Evolutionary conservation across 2,888 invertebrate species (phyloP).

Genomic region (Furcula furcula): DNA sequence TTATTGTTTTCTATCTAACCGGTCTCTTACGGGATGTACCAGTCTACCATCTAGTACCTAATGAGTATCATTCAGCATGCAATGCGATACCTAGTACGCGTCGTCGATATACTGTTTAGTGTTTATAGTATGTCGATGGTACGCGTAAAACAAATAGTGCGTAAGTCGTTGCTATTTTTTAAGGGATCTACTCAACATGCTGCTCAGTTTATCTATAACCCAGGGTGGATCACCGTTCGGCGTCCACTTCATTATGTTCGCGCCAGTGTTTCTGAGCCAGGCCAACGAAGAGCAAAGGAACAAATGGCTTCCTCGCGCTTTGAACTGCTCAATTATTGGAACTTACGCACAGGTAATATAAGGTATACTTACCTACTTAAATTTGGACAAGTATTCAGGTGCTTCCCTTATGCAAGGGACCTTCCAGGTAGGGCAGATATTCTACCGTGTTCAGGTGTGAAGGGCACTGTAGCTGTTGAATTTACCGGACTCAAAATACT

Average conservation of each 20-base stretch:
- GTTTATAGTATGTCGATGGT: no score
- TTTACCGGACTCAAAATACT: no score
- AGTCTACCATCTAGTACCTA: no score
- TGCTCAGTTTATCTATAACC: constrained; percentile 81
- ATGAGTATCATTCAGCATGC: no score
- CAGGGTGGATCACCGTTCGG: constrained; percentile 86
- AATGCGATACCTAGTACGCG: no score
- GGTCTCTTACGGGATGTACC: no score
- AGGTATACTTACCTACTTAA: not conserved
- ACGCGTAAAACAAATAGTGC: not conserved
- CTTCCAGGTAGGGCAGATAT: no score
- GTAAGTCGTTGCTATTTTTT: not conserved
- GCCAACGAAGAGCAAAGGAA: constrained; percentile 92
- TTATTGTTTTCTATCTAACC: no score
- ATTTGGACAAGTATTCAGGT: not conserved
- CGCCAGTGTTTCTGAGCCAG: constrained; percentile 93
- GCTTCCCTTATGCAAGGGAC: no score
- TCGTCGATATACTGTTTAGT: no score
- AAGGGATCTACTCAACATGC: constrained; percentile 82
- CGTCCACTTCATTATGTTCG: constrained; percentile 95
- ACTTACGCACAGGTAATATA: constrained; percentile 93
- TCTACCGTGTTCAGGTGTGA: no score
- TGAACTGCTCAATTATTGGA: constrained; percentile 91
- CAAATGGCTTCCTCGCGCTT: constrained; percentile 91
- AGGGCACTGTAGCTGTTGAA: no score